Evolutionary conservation across 2,113 vertebrate genomes (phyloP).

Genomic region (Ancistrus triradiatus): DNA sequence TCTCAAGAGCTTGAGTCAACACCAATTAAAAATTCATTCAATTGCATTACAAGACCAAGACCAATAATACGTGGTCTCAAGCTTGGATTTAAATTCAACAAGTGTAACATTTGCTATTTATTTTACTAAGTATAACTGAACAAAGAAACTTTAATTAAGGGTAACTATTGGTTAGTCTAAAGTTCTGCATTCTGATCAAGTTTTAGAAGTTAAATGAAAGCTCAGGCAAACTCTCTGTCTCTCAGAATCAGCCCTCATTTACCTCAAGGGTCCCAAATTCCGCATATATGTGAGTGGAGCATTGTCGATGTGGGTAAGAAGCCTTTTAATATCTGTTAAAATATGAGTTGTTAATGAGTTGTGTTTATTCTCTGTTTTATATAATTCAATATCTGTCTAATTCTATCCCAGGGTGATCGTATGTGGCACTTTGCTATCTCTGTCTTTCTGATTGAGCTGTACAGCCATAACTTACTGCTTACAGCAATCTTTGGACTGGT

Average conservation of each 20-base stretch:
- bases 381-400: neutral
- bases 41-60: too few species aligned
- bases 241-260: slow-evolving; percentile 64
- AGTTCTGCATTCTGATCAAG: neutral
- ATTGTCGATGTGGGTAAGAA: slow-evolving; percentile 76
- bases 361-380: neutral
- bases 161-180: too few species aligned
- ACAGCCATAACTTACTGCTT: slow-evolving; percentile 64
- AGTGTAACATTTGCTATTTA: too few species aligned
- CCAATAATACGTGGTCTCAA: too few species aligned
- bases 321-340: neutral
- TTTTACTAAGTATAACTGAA: too few species aligned
- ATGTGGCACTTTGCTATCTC: slow-evolving; percentile 76
- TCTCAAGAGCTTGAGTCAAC: too few species aligned
- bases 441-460: slow-evolving; percentile 72
- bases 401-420: slow-evolving; percentile 61
- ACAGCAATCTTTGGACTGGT: slow-evolving; percentile 69
- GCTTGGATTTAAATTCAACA: too few species aligned
- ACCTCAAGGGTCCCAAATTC: slow-evolving; percentile 68
- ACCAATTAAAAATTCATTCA: neutral
- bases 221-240: neutral
- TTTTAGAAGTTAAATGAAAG: neutral
- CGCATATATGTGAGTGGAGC: slow-evolving; percentile 71
- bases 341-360: neutral
- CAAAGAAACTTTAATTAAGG: too few species aligned